Evolutionary conservation across 2,888 invertebrate genomes (phyloP), one percentile per base, ranked within the genome.

Genomic region (Pseudoips prasinana): DNA sequence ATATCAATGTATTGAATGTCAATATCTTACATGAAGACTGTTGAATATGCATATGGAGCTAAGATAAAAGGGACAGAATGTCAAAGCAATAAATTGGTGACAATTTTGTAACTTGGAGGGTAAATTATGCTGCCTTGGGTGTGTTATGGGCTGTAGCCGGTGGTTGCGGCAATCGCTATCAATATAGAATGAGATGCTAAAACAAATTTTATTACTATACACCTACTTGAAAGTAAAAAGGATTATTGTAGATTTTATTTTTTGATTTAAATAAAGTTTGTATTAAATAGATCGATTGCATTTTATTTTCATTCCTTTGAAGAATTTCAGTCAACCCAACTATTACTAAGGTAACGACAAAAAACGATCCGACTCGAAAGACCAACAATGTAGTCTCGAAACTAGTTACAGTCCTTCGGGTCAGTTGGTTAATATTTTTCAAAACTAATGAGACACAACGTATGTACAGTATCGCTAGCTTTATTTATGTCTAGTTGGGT

Each of bases 211-310:
- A 75, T 74, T 68, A 77, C 70, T 83, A 84, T 83, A 85, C 69
- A 73, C n/a, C n/a, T 74, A 76, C 47, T 66, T 75, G 73, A 78
- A 72, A 76, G 71, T 73, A 70, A 78, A n/a, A 79, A 81, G 74
- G 71, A 75, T 74, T 83, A 83, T 77, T 87, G 87, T 87, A 87
- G 84, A 85, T 78, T 87, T 88, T 88, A 88, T 88, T 88, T 88
- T 88, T 88, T 80, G 86, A 88, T 84, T 87, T 86, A 83, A 88
- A 85, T 88, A 88, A 88, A 88, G 84, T 88, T 88, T 88, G 85
- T 88, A 87, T 75, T 69, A 87, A 87, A 87, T 72, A 68, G 29
- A 50, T 34, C 8, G 11, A 26, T 50, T n/a, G 38, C 1, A 17
- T 48, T 42, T 47, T 57, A 19, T 39, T 30, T 24, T 8, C 8